phyloP scores from a whole-genome alignment of 2,797 vertebrate species.

The Natrix natrix region DNA sequence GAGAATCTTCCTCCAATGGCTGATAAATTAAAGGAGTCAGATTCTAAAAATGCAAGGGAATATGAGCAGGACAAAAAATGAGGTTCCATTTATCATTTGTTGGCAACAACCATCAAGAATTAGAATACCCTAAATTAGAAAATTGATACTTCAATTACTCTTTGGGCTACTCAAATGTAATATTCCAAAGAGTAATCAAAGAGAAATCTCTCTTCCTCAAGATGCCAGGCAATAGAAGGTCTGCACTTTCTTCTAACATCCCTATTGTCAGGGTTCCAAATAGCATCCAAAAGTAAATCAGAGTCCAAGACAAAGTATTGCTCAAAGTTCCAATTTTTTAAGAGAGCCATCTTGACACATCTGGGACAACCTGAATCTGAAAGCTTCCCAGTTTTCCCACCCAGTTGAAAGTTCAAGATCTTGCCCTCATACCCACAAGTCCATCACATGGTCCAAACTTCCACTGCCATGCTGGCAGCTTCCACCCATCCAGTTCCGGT shows the following conservation, averaged over 20 bases:
- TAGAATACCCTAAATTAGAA: background rate
- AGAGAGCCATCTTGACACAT: too few species aligned
- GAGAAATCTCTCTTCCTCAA: background rate
- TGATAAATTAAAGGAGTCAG: background rate
- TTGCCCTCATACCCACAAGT: too few species aligned
- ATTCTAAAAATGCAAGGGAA: background rate
- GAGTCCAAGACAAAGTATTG: too few species aligned
- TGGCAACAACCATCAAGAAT: background rate
- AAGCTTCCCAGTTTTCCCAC: too few species aligned
- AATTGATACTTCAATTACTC: background rate
- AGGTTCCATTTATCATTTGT: background rate
- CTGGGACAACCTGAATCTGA: too few species aligned
- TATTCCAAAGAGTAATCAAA: background rate
- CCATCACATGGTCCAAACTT: too few species aligned
- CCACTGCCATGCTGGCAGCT: too few species aligned
- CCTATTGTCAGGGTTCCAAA: too few species aligned
- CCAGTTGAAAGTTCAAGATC: too few species aligned
- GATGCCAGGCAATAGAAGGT: background rate
- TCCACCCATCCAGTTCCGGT: too few species aligned
- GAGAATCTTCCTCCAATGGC: background rate
- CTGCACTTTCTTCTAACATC: background rate
- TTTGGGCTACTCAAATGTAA: background rate
- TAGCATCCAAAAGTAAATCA: too few species aligned
- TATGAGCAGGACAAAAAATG: background rate
- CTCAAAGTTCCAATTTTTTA: too few species aligned